Base-by-base conservation (phyloP, 1,140 invertebrate species). In the Scaptodrosophila lebanonensis region DNA sequence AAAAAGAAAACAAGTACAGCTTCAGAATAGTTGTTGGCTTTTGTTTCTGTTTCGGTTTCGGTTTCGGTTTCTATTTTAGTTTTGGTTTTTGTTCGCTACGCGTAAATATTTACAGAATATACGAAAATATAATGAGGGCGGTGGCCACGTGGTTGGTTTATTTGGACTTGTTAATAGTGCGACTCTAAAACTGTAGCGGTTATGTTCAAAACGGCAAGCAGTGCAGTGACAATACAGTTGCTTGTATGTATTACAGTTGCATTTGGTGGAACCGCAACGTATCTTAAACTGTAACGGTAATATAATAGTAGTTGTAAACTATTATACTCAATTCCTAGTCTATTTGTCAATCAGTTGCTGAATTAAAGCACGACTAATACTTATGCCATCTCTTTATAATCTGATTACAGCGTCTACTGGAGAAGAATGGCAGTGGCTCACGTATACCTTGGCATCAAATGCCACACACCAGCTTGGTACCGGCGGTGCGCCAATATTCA, bases 401-500 rank as follows among this genome's bases (percentile, higher is more conserved):
- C 33, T 44, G 43, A 57, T 35, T 7, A 32, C 17, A 51, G 29
- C 12, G 29, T 40, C 30, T 29, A 44, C 58, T 52, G 51, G 54
- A 33, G 33, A 50, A 33, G 16, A 59, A 32, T 36, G 61, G 13
- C 45, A 66, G 27, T 25, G 22, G 22, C 22, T 25, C 22, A 8
- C 22, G 8, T 25, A 4, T 25, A 8, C 11, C 65, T 8, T 66
- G 63, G 63, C 63, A 66, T 51, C 63, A 66, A 66, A 66, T 66
- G 63, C 63, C 62, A 13, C 11, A 4, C 32, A 39, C 42, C 9
- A 12, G 56, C 8, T 33, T 39, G 27, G 15, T 72, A 13, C 67
- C 64, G 50, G 60, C 63, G 18, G 69, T 66, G 11, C 69, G 76
- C 16, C 45, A 64, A 52, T 85, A 85, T 68, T 83, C 77, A 36